These are phyloP conservation scores for Panonychus citri DNA, from an alignment of 1,140 invertebrate species.

Conservation along the genomic window DNA sequence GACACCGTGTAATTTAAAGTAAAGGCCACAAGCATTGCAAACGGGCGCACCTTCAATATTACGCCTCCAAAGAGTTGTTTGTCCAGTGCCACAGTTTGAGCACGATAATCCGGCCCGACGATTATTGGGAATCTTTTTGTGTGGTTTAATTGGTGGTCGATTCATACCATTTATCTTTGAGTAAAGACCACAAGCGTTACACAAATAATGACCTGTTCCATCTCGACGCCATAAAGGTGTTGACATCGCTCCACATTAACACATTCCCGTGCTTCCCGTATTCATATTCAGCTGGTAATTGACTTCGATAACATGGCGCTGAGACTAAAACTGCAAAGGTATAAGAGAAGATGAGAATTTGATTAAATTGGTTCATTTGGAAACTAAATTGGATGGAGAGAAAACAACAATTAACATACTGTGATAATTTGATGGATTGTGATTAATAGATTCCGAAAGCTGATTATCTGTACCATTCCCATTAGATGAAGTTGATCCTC, in stretches of 20 bases:
- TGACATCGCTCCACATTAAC: constrained; percentile 62
- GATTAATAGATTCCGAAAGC: too few species aligned
- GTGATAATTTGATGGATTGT: too few species aligned
- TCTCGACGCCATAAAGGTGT: constrained; percentile 70
- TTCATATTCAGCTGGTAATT: too few species aligned
- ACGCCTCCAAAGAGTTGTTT: constrained; percentile 82
- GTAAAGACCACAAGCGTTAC: constrained; percentile 94
- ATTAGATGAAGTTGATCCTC: too few species aligned
- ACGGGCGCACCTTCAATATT: constrained; percentile 92
- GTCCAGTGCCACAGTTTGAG: constrained; percentile 81
- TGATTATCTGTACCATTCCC: too few species aligned
- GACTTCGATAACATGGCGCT: too few species aligned
- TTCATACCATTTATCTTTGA: constrained; percentile 98
- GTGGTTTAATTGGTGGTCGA: constrained; percentile 38
- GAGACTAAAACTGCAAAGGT: too few species aligned
- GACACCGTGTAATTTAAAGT: constrained; percentile 90
- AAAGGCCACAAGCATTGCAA: constrained; percentile 91
- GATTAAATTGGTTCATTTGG: too few species aligned
- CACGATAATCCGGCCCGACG: constrained; percentile 15
- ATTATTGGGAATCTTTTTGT: neutral
- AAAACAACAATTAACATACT: too few species aligned
- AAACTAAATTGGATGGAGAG: too few species aligned
- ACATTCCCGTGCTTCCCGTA: constrained; percentile 59
- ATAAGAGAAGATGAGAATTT: too few species aligned
- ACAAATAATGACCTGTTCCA: constrained; percentile 88